Base-by-base conservation (phyloP, 92 coral and sea anemone genomes). In the Heteractis magnifica region DNA sequence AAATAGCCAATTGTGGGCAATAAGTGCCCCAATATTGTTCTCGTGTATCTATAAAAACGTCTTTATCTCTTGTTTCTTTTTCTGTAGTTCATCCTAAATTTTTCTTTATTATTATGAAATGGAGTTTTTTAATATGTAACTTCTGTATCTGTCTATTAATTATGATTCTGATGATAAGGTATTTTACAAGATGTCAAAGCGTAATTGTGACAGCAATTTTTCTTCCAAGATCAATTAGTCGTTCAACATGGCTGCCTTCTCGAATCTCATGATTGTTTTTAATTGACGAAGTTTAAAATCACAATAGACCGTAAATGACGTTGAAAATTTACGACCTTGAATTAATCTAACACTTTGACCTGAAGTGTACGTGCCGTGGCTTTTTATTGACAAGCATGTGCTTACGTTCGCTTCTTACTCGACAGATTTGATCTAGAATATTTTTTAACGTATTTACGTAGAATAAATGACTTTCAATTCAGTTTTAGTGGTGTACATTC, bases 181-280 rank as follows among this genome's bases (percentile, higher is more conserved):
- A 62, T 62, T 18, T 62, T 18, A 62, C 20, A 62, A 26, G 73
- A 26, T 41, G 73, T 8, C 73, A 68, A 68, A 68, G 73, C 20
- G 9, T 68, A 68, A 23, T 20, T 20, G 73, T 68, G 73, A 68
- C 73, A 68, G 73, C 73, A 11, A 68, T 68, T 68, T 68, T 68
- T 68, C 73, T 68, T 68, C 16, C 73, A 68, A 53, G 15, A 41
- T 10, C 49, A 12, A 68, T 68, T 21, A 68, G 49, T 9, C 26
- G 73, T 68, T 68, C 73, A 68, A 48, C 73, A 13, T 68, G 73
- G 73, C 26, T 68, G 73, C 20, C 6, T 68, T 11, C 4, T 68
- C 14, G 1, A 68, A 48, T 21, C 49, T 23, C 9, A 8, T 12
- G 23, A 68, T 68, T 68, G 73, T 68, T 10, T 41, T 68, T 48